Evolutionary conservation across 2,888 invertebrate species (phyloP), one percentile per base, ranked within the genome.

Genomic region (Patella pellucida): DNA sequence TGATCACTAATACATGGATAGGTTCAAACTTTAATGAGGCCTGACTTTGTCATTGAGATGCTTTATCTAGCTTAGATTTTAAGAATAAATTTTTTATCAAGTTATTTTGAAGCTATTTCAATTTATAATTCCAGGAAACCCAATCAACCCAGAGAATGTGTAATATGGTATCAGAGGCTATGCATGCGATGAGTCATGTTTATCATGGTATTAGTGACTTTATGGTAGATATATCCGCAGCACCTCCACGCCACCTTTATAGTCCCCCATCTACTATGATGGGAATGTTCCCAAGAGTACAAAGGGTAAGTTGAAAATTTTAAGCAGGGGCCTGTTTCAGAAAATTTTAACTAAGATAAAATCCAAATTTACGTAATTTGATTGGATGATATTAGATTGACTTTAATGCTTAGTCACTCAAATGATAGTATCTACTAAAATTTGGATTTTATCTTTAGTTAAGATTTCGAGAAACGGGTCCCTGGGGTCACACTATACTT

Each of bases 161-260:
- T 80, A 94, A 95, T 86, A 92, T 94, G 73, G 94, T 96, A 0
- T 94, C 95, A 0, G 95, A 96, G 89, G 93, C 95, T 41, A 92
- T 97, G 87, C 98, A 98, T 89, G 95, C 94, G 82, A 92, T 97
- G 84, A 94, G 96, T 2, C 98, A 98, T 88, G 95, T 95, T 1
- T 96, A 95, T 90, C 98, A 98, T 89, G 94, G 95, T 1, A 92
- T 96, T 70, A 97, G 97, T 86, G 97, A 98, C 89, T 93, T 97
- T 71, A 94, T 94, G 90, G 93, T 95, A 70, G 94, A 95, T 86
- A 93, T 95, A 79, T 92, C 93, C 52, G 93, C 93, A 82, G 92
- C 93, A 7, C 93, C 95, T 7, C 95, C 95, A 0, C 92, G 96
- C 77, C 93, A 93, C 78, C 92, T 96, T 16, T 69, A 62, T 11